Evolutionary conservation across 2,888 invertebrate species (phyloP), one percentile per base, ranked within the genome.

Genomic region (Perizoma affinitatum): DNA sequence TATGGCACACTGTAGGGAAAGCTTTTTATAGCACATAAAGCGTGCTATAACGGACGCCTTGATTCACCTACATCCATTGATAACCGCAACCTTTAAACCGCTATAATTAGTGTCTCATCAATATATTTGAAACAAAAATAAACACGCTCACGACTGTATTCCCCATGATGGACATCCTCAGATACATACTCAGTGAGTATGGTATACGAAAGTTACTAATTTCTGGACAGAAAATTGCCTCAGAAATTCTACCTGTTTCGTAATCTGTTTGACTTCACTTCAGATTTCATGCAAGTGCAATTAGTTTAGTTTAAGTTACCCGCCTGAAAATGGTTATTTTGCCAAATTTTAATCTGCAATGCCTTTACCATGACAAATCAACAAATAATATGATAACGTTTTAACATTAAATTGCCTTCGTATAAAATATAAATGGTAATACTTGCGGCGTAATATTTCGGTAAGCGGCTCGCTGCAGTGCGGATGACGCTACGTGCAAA

Each of bases 401-500:
- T 55, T 53, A 51, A 36, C 45, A 33, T 34, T 6, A 55, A 46
- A 55, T 43, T 42, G 51, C 47, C n/a, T 46, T 22, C 35, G 40
- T n/a, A 11, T 51, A 41, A 46, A 45, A 38, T 57, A 57, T 50
- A 57, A 57, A 57, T 61, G 53, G 50, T 47, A 58, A 46, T 58
- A 54, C 36, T 58, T 22, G 49, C 43, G 22, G 44, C 49, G 46
- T 53, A 54, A 57, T 57, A 61, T 61, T 61, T 57, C 46, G 54
- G 45, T 45, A 22, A 54, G 54, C 53, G 50, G 36, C 44, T 38
- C 46, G 46, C 52, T 49, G 56, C 58, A 53, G 53, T 52, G 53
- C 50, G 65, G 62, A 54, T 7, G 38, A 38, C 7, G 38, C 38
- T 52, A 62, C 63, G 63, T 66, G 68, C 69, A 70, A 72, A 71